Evolutionary conservation across 1,140 invertebrate genomes (phyloP).

Genomic region (Lepidurus apus): DNA sequence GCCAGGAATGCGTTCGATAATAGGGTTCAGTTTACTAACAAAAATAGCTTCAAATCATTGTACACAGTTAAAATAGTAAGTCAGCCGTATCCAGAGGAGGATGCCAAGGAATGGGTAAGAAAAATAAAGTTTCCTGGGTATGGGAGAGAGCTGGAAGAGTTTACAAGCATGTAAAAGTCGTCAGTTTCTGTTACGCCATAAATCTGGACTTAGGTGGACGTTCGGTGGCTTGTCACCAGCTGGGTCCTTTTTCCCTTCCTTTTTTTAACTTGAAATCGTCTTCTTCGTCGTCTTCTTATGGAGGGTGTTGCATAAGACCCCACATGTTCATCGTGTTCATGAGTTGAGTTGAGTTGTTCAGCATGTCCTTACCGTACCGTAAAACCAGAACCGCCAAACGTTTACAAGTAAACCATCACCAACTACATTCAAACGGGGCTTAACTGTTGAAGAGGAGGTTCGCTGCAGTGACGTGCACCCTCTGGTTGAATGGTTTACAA

Average conservation of each 20-base stretch:
- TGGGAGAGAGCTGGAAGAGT: background rate
- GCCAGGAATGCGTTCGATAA: too few relatives aligned
- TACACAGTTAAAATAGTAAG: background rate
- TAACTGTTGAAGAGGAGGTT: too few relatives aligned
- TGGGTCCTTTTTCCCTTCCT: background rate
- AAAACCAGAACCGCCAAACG: too few relatives aligned
- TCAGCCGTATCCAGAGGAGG: background rate
- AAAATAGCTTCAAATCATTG: too few relatives aligned
- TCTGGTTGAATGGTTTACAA: too few relatives aligned
- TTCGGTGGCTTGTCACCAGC: constrained; percentile 16
- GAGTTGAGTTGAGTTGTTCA: background rate
- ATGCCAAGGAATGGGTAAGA: background rate
- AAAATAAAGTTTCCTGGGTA: background rate
- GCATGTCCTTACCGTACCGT: too few relatives aligned
- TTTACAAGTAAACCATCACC: too few relatives aligned
- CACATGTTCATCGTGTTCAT: background rate
- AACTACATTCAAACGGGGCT: too few relatives aligned
- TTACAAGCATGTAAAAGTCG: constrained; percentile 1
- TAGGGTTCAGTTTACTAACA: too few relatives aligned
- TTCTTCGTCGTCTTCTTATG: background rate
- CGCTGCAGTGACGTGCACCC: too few relatives aligned
- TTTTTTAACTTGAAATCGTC: background rate
- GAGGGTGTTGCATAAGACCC: background rate
- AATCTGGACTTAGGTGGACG: constrained; percentile 9
- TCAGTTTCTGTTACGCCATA: constrained; percentile 21